phyloP scores from a whole-genome alignment of 2,888 invertebrate genomes.

The Dioctria rufipes region DNA sequence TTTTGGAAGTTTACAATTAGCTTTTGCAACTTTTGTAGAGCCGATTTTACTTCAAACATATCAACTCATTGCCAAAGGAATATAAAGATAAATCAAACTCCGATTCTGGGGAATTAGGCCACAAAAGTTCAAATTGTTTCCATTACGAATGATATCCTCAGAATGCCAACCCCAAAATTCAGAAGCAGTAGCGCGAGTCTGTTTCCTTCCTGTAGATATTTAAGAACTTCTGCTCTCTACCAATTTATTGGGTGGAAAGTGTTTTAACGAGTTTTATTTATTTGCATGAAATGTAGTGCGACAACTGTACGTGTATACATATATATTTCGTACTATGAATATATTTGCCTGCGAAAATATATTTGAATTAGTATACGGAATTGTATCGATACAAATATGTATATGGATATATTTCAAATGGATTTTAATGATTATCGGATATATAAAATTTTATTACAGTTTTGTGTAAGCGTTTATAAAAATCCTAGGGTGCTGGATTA shows the following conservation, averaged over 20 bases:
- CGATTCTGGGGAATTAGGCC: conserved; percentile 46
- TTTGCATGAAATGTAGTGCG: conserved; percentile 24
- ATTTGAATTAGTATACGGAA: neutral
- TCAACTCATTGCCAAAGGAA: conserved; percentile 25
- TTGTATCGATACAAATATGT: too few species aligned
- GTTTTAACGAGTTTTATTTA: conserved; percentile 50
- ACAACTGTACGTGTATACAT: conserved; percentile 2
- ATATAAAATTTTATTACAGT: neutral
- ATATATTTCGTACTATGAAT: neutral
- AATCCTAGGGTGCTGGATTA: too few species aligned
- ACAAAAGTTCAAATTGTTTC: conserved; percentile 43
- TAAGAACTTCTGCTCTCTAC: conserved; percentile 10
- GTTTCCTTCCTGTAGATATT: neutral
- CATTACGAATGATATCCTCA: neutral
- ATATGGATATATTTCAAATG: too few species aligned
- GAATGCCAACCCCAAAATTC: conserved; percentile 2
- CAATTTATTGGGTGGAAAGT: conserved; percentile 33
- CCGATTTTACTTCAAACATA: conserved; percentile 13
- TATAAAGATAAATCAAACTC: conserved; percentile 48
- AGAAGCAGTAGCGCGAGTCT: neutral
- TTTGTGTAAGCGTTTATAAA: neutral
- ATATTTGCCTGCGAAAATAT: conserved; percentile 32
- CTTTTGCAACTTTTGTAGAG: neutral
- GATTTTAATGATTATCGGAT: neutral
- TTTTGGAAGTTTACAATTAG: neutral